Base-by-base conservation (phyloP, 2,888 invertebrate genomes). In the Lamellibrachia columna region DNA sequence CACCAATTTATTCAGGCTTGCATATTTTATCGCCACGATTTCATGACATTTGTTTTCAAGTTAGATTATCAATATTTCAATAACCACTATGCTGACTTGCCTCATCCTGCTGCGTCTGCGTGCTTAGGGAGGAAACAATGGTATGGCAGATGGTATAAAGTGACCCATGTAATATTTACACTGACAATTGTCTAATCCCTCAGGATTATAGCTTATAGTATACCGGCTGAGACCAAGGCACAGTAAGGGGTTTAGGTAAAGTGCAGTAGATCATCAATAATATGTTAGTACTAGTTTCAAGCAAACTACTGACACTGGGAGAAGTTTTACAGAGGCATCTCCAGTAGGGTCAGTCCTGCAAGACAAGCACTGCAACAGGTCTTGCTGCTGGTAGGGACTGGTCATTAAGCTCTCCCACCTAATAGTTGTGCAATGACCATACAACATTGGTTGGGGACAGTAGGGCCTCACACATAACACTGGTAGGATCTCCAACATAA, bases 121-220 rank as follows among this genome's bases (percentile, higher is more conserved):
- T 75, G 75, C 75, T 6, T 4, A 40, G 75, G 75, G 22, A 75
- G 75, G 75, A 6, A 75, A 75, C 75, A 75, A 75, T 75, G 75
- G 1, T 75, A 75, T 6, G n/a, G 75, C 75, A 75, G 75, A 75
- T 75, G 75, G 75, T 75, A n/a, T 75, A 75, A 75, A 22, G 75
- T 75, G 75, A 75, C 75, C n/a, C 75, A 75, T 75, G 75, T 75
- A 75, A 75, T 75, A 75, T 75, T 75, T 75, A 75, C 75, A 75
- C 75, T 75, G 15, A 6, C 75, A 15, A 1, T n/a, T 22, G n/a
- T 15, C 6, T 75, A 75, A 75, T 75, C 75, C 75, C 75, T 4
- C 40, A 40, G 40, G 40, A 40, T 40, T 22, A 15, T 75, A n/a
- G 75, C 75, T 75, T 75, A 75, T 15, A 75, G 22, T n/a, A 75